Evolutionary conservation across 2,797 vertebrate genomes (phyloP).

Genomic region (Sebastolobus alascanus): DNA sequence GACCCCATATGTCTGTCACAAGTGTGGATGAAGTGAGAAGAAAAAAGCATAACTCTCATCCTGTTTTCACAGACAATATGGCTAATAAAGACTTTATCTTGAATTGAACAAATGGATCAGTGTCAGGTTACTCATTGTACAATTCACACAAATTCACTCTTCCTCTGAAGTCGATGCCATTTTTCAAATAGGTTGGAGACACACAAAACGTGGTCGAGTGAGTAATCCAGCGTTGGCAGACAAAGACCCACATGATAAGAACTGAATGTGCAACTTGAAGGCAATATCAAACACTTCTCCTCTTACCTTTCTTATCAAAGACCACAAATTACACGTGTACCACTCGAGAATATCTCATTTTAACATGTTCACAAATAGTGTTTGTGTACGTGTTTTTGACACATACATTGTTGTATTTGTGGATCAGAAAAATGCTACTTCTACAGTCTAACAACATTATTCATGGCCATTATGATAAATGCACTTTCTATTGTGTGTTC

Average conservation of each 20-base stretch:
- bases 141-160: not conserved
- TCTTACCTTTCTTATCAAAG: conserved; percentile 19
- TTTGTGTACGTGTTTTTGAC: not conserved
- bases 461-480: conserved; percentile 23
- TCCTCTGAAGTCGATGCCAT: not conserved
- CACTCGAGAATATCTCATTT: not conserved
- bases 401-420: not conserved
- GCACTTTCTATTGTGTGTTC: conserved; percentile 32
- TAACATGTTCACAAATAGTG: not conserved
- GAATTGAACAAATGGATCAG: not conserved
- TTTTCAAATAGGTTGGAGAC: conserved; percentile 7
- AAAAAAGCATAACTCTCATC: not conserved
- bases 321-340: not conserved
- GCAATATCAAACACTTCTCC: conserved; percentile 34
- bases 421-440: not conserved
- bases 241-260: conserved; percentile 35
- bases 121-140: not conserved
- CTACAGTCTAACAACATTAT: not conserved
- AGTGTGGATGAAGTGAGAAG: not conserved
- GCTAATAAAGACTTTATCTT: not conserved
- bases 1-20: conserved; percentile 22
- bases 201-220: conserved; percentile 34
- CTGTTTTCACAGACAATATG: not conserved
- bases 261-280: conserved; percentile 39
- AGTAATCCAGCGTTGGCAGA: conserved; percentile 46